phyloP scores from a whole-genome alignment of 2,113 vertebrate genomes.

The Xenotilapia longispinis region DNA sequence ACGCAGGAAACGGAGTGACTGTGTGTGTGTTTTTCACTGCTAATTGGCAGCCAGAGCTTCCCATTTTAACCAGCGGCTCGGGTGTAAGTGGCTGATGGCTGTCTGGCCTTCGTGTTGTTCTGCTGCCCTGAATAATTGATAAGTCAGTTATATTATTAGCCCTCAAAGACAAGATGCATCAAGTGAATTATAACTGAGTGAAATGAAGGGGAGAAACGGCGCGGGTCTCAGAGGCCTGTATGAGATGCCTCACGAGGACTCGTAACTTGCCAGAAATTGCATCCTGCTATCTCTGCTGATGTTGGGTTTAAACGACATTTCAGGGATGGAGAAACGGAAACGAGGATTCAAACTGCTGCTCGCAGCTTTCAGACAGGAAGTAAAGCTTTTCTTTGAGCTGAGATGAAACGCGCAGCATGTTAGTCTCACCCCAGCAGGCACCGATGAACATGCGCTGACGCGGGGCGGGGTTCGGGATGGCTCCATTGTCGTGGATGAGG shows the following conservation, averaged over 20 bases:
- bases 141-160: slow-evolving; percentile 65
- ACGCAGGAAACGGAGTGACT: background rate
- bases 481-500: slow-evolving; percentile 94
- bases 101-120: slow-evolving; percentile 45
- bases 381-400: background rate
- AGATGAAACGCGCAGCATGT: background rate
- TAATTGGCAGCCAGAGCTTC: slow-evolving; percentile 61
- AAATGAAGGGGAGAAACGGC: background rate
- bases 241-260: background rate
- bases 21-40: background rate
- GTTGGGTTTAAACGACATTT: slow-evolving; percentile 3
- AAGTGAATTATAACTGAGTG: slow-evolving; percentile 22
- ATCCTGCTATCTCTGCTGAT: background rate
- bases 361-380: background rate
- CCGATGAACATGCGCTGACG: slow-evolving; percentile 87
- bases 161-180: slow-evolving; percentile 44
- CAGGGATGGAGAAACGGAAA: background rate
- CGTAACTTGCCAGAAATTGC: background rate
- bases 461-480: slow-evolving; percentile 82
- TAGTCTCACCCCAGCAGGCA: slow-evolving; percentile 84
- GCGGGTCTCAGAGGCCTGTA: background rate
- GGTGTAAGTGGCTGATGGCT: slow-evolving; percentile 46
- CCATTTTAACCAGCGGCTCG: slow-evolving; percentile 44
- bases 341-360: background rate
- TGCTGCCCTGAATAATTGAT: slow-evolving; percentile 70